These are phyloP conservation scores for Cebidichthys violaceus DNA, from an alignment of 2,113 vertebrate genomes.

Conservation along the genomic window DNA sequence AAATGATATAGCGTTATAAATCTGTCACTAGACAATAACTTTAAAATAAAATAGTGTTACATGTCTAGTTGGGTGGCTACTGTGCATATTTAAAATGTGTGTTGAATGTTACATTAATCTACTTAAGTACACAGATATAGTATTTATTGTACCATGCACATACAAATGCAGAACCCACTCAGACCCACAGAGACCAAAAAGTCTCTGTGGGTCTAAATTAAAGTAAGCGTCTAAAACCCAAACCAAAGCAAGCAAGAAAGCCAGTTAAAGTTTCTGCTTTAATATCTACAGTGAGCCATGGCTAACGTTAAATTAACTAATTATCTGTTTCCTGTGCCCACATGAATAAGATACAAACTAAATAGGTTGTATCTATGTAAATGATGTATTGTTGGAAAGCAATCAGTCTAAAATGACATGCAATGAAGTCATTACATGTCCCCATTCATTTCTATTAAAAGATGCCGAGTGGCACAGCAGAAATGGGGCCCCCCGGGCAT, in stretches of 20 bases:
- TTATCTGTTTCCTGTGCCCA: not conserved
- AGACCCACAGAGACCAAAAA: not conserved
- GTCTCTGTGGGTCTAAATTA: too few relatives aligned
- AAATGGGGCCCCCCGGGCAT: too few relatives aligned
- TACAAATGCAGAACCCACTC: not conserved
- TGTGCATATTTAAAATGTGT: not conserved
- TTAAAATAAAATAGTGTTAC: too few relatives aligned
- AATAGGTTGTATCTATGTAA: not conserved
- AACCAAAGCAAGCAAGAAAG: not conserved
- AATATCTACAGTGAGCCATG: not conserved
- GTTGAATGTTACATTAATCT: not conserved
- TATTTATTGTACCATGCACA: not conserved
- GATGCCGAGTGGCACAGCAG: too few relatives aligned
- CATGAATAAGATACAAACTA: too few relatives aligned
- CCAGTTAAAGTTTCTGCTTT: not conserved
- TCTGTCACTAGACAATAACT: conserved; percentile 47
- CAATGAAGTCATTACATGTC: not conserved
- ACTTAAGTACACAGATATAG: not conserved
- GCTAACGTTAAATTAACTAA: not conserved
- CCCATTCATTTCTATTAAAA: not conserved
- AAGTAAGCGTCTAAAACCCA: conserved; percentile 2
- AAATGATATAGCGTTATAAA: conserved; percentile 38
- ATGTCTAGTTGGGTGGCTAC: not conserved
- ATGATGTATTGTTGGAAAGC: not conserved
- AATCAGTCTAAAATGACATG: not conserved